Base-by-base conservation (phyloP, 2,797 vertebrate genomes). In the Dicrostonyx torquatus region DNA sequence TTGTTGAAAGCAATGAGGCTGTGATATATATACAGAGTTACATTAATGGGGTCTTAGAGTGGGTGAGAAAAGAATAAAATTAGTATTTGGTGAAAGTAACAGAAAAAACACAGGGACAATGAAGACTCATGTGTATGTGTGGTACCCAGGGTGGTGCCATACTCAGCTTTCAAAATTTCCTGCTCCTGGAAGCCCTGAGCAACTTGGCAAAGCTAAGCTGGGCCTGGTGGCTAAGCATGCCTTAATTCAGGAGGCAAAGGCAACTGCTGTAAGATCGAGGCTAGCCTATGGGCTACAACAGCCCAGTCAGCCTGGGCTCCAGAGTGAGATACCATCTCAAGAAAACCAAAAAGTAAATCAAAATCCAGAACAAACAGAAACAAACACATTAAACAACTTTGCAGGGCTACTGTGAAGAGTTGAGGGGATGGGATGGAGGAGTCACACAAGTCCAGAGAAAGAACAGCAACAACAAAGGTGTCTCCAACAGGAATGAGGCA, bases 401-500 rank as follows among this genome's bases (percentile, higher is more conserved):
- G 34, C 37, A 53, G 37, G 29, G 77, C 66, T 50, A 31, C 62
- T 11, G 24, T 64, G 50, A 31, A 48, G 70, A 22, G 14, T 34
- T 3, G 1, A 45, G 10, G 34, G 43, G 73, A 64, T 18, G 34
- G 43, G 73, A 64, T 18, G 14, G 17, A 48, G 58, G 2, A 34
- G 48, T 6, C 5, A 55, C 58, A 76, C 0, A 34, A 82, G 31
- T 22, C 66, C 20, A 58, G 15, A 82, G 26, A 12, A 91, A 43
- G 79, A 95, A 79, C 37, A 75, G 90, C 62, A 64, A 64, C 68
- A 72, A 72, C 64, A 43, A 93, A 76, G 92, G 77, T 11, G 89
- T 55, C 97, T 97, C 60, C 82, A 70, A 93, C 64, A 85, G 83
- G 90, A 96, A 93, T 14, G 48, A 84, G 75, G 76, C 84, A 95